Percentiles rank a stretch among this genome's conserved stretches.
Evolutionary conservation across 92 coral and sea anemone species (phyloP).

Genomic region (Metridium senile): DNA sequence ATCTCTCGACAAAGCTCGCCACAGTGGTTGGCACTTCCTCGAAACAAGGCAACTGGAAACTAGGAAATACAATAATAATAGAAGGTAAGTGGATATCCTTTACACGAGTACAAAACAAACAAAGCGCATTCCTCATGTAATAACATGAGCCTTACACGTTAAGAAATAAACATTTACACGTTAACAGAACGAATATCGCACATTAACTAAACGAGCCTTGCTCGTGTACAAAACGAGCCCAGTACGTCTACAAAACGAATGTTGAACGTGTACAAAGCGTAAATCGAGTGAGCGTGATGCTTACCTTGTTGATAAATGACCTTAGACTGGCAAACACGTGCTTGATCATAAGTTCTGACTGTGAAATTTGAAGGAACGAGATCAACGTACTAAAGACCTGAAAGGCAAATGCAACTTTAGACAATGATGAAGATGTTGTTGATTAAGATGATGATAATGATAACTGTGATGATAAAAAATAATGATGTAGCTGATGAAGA

Average conservation of each 20-base stretch:
- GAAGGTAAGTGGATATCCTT: no score
- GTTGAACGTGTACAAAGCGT: no score
- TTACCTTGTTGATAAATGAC: constrained; percentile 94
- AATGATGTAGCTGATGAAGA: not conserved
- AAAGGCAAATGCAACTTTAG: not conserved
- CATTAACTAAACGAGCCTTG: no score
- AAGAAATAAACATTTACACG: not conserved
- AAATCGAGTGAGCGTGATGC: not conserved
- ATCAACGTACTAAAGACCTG: constrained; percentile 87
- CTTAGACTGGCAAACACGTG: constrained; percentile 97
- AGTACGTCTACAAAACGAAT: no score
- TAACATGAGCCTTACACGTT: not conserved
- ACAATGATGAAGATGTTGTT: not conserved
- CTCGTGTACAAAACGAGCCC: no score
- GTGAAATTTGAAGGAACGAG: constrained; percentile 93
- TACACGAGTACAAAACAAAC: no score
- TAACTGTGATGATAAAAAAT: not conserved
- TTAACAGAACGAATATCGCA: no score
- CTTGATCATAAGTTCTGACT: constrained; percentile 89
- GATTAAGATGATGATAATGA: not conserved
- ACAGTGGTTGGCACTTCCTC: constrained; percentile 93
- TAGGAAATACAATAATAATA: constrained; percentile 16
- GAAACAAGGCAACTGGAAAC: constrained; percentile 94
- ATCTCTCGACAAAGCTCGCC: constrained; percentile 98
- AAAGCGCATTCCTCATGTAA: not conserved